Evolutionary conservation across 2,888 invertebrate genomes (phyloP).

Genomic region (Sarcophaga carnaria): DNA sequence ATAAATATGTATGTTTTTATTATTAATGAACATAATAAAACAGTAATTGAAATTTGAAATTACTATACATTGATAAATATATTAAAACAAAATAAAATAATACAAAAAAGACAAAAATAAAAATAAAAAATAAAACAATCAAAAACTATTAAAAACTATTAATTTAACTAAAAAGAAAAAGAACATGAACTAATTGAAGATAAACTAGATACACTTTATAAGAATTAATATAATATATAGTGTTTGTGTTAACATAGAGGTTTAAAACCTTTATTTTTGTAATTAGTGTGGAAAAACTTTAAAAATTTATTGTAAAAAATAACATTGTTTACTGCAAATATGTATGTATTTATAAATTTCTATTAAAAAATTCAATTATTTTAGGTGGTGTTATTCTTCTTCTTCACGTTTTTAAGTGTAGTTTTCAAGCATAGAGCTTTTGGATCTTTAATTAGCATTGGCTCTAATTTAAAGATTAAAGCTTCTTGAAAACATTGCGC

Average conservation of each 20-base stretch:
- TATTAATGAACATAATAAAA: conserved; percentile 25
- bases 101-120: conserved; percentile 11
- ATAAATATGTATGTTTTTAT: conserved; percentile 29
- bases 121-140: conserved; percentile 31
- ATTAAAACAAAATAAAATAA: conserved; percentile 13
- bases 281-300: conserved; percentile 40
- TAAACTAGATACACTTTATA: conserved; percentile 32
- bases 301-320: conserved; percentile 55
- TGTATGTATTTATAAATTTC: conserved; percentile 34
- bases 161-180: conserved; percentile 64
- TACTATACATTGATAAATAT: conserved; percentile 55
- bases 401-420: neutral
- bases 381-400: conserved; percentile 57
- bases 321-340: conserved; percentile 30
- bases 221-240: conserved; percentile 10
- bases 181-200: conserved; percentile 50
- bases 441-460: conserved; percentile 1
- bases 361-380: conserved; percentile 44
- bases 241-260: conserved; percentile 8
- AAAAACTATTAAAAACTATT: conserved; percentile 36
- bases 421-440: conserved; percentile 40
- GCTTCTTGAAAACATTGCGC: conserved; percentile 56
- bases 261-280: conserved; percentile 30
- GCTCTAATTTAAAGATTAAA: conserved; percentile 50
- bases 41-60: conserved; percentile 26